A percentile compares a stretch with the other conserved stretches of the same genome.
These are phyloP conservation scores for Dipodomys spectabilis DNA, from an alignment of 2,113 vertebrate species.

Conservation along the genomic window DNA sequence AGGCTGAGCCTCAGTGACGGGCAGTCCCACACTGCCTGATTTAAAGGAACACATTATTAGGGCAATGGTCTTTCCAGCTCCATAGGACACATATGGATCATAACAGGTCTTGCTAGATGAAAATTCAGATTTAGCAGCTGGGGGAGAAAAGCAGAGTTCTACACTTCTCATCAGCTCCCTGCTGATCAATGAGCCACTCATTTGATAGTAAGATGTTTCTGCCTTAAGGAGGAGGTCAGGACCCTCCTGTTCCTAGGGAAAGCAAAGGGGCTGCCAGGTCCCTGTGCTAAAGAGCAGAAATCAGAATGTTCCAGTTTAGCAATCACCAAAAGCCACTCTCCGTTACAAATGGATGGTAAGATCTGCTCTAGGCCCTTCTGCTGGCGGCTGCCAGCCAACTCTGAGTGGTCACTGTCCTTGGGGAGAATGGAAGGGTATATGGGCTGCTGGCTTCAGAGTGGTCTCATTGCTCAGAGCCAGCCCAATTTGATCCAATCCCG, in stretches of 20 bases:
- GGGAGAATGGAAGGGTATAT: fast-evolving
- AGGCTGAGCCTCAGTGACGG: background rate
- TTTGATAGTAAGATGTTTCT: too few species aligned
- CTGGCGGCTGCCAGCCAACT: too few species aligned
- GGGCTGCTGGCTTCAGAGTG: background rate
- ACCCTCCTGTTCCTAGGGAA: background rate
- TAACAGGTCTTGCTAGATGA: background rate
- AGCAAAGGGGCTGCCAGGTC: background rate
- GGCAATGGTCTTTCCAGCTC: background rate
- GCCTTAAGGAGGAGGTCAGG: background rate
- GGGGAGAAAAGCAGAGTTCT: background rate
- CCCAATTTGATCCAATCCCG: background rate
- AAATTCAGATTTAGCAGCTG: background rate
- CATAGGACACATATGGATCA: fast-evolving
- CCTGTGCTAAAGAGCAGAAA: too few species aligned
- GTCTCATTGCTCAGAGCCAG: background rate
- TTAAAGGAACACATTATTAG: too few species aligned
- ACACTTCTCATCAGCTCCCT: background rate
- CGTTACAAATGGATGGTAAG: too few species aligned
- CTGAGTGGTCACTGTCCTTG: fast-evolving
- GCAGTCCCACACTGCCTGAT: background rate
- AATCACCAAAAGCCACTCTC: too few species aligned
- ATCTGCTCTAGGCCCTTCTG: background rate
- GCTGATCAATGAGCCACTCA: background rate
- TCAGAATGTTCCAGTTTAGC: too few species aligned